Conservation (phyloP, 2,888 invertebrate genomes). For the Gortyna flavago region DNA sequence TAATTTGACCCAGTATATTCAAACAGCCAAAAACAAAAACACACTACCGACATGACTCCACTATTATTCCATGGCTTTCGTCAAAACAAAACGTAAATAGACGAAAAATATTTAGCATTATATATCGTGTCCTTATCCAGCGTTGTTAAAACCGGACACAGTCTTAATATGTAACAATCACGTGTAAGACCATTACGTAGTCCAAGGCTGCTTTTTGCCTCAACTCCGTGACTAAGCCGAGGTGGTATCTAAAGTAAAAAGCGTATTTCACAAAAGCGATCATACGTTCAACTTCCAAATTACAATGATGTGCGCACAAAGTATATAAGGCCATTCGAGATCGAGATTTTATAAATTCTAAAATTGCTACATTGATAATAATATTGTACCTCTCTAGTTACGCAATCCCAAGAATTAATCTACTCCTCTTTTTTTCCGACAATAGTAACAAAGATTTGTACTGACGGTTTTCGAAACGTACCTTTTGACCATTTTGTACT, state of each 20-base stretch:
- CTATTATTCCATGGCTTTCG: background rate
- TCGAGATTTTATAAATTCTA: constrained; percentile 31
- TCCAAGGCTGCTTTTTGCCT: constrained; percentile 86
- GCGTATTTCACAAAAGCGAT: constrained; percentile 56
- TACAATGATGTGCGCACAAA: constrained; percentile 52
- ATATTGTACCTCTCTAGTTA: constrained; percentile 39
- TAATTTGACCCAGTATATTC: background rate
- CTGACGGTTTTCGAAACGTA: constrained; percentile 25
- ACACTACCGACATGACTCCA: background rate
- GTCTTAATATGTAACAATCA: constrained; percentile 79
- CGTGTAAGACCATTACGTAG: constrained; percentile 78
- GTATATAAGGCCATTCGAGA: constrained; percentile 43
- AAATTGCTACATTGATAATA: constrained; percentile 35
- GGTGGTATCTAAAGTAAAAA: constrained; percentile 51
- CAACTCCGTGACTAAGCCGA: constrained; percentile 81
- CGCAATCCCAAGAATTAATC: constrained; percentile 27
- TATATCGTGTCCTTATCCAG: constrained; percentile 47
- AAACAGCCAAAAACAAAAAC: background rate
- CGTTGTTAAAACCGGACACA: constrained; percentile 71
- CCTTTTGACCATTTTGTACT: constrained; percentile 46
- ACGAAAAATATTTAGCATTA: constrained; percentile 36
- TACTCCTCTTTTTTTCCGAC: constrained; percentile 42
- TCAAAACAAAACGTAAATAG: constrained; percentile 25
- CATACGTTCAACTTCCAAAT: constrained; percentile 52
- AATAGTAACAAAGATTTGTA: constrained; percentile 29